Evolutionary conservation across 2,888 invertebrate genomes (phyloP).

Genomic region (Netelia virgata): DNA sequence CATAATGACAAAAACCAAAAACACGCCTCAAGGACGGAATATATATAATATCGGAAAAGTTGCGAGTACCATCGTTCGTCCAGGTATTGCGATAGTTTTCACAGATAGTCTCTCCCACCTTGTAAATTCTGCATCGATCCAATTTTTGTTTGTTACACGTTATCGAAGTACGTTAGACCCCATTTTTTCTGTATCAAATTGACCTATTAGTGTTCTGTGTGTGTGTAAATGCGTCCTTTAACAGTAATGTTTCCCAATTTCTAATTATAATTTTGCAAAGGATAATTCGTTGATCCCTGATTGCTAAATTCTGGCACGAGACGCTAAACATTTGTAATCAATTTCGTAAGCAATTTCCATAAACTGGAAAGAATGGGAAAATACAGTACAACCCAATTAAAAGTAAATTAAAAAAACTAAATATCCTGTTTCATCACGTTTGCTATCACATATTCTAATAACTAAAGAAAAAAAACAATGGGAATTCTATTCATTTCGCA

Average conservation of each 20-base stretch:
- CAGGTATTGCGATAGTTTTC: slow-evolving; percentile 50
- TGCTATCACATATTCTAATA: too few species aligned
- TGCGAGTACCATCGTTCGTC: slow-evolving; percentile 36
- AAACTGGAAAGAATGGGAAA: too few species aligned
- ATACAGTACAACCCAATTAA: too few species aligned
- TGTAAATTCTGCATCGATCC: slow-evolving; percentile 26
- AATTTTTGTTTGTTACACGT: slow-evolving; percentile 9
- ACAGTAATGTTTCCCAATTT: background rate
- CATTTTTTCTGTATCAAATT: background rate
- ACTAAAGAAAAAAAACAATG: too few species aligned
- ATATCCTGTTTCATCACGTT: too few species aligned
- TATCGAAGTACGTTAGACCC: background rate
- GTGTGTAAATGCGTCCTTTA: background rate
- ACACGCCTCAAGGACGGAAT: slow-evolving; percentile 50
- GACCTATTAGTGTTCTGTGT: background rate
- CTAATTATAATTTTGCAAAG: background rate
- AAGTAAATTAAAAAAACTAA: too few species aligned
- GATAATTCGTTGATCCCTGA: background rate
- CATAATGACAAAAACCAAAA: slow-evolving; percentile 32
- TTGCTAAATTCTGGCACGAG: too few species aligned
- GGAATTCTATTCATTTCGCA: too few species aligned
- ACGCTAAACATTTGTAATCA: too few species aligned
- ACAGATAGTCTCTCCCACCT: slow-evolving; percentile 7
- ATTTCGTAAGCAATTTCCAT: too few species aligned
- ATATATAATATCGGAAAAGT: slow-evolving; percentile 41